Base-by-base conservation (phyloP, 2,113 vertebrate genomes). In the Stigmatopora argus region DNA sequence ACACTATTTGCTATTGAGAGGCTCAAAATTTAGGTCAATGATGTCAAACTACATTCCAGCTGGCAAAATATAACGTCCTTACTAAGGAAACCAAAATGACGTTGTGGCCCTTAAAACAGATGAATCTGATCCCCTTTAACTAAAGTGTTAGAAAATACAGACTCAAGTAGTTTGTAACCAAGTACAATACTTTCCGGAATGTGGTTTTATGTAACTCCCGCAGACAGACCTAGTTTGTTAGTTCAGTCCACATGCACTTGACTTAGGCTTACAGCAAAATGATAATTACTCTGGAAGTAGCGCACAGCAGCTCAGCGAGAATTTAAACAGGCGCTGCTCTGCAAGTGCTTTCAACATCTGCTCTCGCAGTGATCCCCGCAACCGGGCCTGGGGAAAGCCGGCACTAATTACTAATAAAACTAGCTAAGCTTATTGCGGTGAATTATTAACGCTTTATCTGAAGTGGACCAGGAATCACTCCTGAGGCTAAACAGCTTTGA, bases 391-490 rank as follows among this genome's bases (percentile, higher is more conserved):
- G 69, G 86, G 87, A 86, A 86, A 86, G 85, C 84, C 88, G 80
- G 89, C 85, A 41, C 88, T 97, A 95, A 94, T 96, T 94, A 94
- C 93, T 90, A 93, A 91, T 88, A 89, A 93, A 93, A 93, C 88
- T 89, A 92, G 88, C 90, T 93, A 88, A 93, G 90, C 92, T 93
- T 87, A 90, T 93, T 93, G 88, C 89, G 86, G 89, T 93, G 91
- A 93, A 93, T 94, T 93, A 96, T 94, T 93, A 92, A 89, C 90
- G 88, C 86, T 87, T 84, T 92, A 90, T 92, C 90, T 90, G 84
- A 86, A 90, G 83, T 90, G 88, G 87, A 88, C 86, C 87, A 90
- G 89, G 85, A 92, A 90, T 88, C 81, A 79, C 87, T 90, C 90
- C 88, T 78, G 79, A 77, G 90, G 86, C 87, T 85, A 85, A 90